Percentiles rank a stretch among this genome's conserved stretches.
phyloP scores from a whole-genome alignment of 2,888 invertebrate genomes.

The Odontocerum albicorne region DNA sequence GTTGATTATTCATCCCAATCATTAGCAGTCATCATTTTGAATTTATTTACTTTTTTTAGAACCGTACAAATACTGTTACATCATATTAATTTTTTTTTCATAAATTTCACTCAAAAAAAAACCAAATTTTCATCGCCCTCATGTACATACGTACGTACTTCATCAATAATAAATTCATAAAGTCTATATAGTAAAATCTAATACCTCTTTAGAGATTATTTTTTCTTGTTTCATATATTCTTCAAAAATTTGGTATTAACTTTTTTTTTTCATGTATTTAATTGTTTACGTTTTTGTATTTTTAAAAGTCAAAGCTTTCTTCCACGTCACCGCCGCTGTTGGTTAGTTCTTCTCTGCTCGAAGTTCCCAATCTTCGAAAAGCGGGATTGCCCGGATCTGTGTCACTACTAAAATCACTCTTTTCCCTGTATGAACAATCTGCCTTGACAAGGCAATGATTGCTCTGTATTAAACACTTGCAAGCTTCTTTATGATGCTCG shows the following conservation, averaged over 20 bases:
- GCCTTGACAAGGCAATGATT: conserved; percentile 29
- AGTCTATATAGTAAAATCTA: conserved; percentile 1
- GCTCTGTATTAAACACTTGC: conserved; percentile 27
- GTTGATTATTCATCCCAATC: no score
- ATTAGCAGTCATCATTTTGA: no score
- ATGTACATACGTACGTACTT: neutral
- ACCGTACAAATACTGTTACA: conserved; percentile 15
- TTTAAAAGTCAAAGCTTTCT: conserved; percentile 34
- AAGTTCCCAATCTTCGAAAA: conserved; percentile 25
- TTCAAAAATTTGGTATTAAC: neutral
- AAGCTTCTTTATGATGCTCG: conserved; percentile 19
- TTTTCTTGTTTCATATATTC: no score
- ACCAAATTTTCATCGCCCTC: conserved; percentile 5
- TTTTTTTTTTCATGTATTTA: neutral
- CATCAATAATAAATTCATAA: neutral
- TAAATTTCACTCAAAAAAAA: conserved; percentile 18
- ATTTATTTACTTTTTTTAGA: no score
- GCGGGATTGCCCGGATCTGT: conserved; percentile 5
- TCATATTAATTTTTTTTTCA: conserved; percentile 1
- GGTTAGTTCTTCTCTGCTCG: conserved; percentile 31
- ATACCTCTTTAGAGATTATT: conserved; percentile 11
- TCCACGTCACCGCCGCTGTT: conserved; percentile 30
- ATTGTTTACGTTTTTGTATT: neutral
- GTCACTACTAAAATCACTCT: conserved; percentile 28
- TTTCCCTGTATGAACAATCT: conserved; percentile 13